A percentile compares a stretch with the other conserved stretches of the same genome.
These are phyloP conservation scores for Stomorhina lunata DNA, from an alignment of 2,888 invertebrate genomes.

Conservation along the genomic window DNA sequence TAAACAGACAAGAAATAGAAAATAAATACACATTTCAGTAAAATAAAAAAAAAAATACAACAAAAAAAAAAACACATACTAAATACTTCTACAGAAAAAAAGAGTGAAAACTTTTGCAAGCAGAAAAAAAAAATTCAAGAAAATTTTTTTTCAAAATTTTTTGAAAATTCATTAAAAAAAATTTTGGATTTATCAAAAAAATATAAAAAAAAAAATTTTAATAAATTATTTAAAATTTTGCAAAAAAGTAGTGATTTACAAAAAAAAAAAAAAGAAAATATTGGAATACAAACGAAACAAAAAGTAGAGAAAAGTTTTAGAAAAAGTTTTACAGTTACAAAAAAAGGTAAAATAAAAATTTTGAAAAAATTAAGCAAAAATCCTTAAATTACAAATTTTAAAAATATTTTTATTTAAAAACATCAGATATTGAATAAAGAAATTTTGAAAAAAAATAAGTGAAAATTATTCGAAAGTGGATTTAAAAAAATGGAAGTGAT, in stretches of 20 bases:
- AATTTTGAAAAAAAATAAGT: no score
- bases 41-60: slow-evolving; percentile 21
- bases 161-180: neutral
- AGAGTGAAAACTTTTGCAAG: slow-evolving; percentile 48
- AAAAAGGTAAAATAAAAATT: neutral
- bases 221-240: neutral
- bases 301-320: neutral
- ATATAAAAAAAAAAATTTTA: neutral
- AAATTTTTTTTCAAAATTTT: slow-evolving; percentile 25
- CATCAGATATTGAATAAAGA: neutral
- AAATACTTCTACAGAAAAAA: slow-evolving; percentile 25
- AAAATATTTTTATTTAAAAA: neutral
- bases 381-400: neutral
- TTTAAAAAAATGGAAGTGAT: no score
- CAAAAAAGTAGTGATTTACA: neutral
- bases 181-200: neutral
- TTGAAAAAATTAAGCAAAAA: neutral
- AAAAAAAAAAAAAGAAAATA: neutral
- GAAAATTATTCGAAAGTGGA: no score
- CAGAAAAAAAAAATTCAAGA: slow-evolving; percentile 15
- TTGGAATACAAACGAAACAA: neutral
- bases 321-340: neutral
- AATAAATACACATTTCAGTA: slow-evolving; percentile 54
- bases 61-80: neutral
- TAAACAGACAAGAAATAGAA: slow-evolving; percentile 62